phyloP scores from a whole-genome alignment of 2,797 vertebrate species.

The Acrossocheilus fasciatus region DNA sequence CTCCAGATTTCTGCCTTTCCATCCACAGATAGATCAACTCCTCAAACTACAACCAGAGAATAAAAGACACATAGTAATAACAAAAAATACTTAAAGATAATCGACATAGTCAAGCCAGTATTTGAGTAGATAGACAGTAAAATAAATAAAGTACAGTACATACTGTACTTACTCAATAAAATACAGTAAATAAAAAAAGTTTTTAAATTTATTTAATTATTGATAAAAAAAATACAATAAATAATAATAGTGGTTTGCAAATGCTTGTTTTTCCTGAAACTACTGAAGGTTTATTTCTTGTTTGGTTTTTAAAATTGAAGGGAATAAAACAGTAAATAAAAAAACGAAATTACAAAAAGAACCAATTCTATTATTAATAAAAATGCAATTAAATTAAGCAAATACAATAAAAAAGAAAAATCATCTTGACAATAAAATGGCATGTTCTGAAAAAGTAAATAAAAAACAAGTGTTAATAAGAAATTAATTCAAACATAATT shows the following conservation, averaged over 20 bases:
- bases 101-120: neutral
- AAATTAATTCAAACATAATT: neutral
- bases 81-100: neutral
- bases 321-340: neutral
- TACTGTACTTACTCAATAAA: too few species aligned
- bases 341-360: neutral
- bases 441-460: neutral
- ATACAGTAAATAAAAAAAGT: neutral
- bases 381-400: neutral
- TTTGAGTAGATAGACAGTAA: neutral
- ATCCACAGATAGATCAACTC: constrained; percentile 87
- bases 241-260: neutral
- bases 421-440: neutral
- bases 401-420: neutral
- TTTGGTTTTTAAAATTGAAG: neutral
- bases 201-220: neutral
- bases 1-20: constrained; percentile 85
- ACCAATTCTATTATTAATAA: neutral
- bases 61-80: neutral
- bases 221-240: neutral
- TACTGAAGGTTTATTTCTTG: neutral
- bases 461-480: neutral
- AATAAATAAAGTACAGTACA: neutral
- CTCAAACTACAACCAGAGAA: constrained; percentile 76
- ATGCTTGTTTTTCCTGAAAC: neutral